Conservation (phyloP, 1,140 invertebrate genomes). For the Dendroctonus valens region DNA sequence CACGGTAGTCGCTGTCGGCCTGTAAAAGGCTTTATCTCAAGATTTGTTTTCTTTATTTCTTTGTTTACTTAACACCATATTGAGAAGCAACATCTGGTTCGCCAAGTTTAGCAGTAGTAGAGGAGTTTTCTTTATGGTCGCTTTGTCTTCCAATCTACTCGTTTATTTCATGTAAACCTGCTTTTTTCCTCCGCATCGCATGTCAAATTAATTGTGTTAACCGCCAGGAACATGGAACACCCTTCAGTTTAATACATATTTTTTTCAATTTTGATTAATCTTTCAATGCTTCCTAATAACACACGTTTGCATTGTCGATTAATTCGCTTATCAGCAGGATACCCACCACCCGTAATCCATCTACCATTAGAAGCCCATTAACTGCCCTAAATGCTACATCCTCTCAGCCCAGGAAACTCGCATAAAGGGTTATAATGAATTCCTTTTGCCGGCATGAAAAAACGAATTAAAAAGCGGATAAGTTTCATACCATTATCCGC, state of each 20-base stretch:
- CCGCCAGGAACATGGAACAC: no score
- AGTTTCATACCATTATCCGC: slow-evolving; percentile 13
- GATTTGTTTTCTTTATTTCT: slow-evolving; percentile 11
- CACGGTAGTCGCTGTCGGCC: background rate
- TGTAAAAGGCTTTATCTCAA: slow-evolving; percentile 2
- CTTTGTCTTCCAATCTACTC: no score
- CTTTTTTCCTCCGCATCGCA: no score
- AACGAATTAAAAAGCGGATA: slow-evolving; percentile 22
- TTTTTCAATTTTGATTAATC: no score
- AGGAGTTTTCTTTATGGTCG: no score
- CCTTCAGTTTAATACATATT: no score
- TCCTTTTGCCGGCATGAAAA: slow-evolving; percentile 9
- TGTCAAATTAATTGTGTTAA: no score
- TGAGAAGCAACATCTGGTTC: slow-evolving; percentile 12
- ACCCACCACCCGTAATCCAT: background rate
- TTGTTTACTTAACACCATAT: slow-evolving; percentile 12
- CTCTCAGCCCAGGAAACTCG: slow-evolving; percentile 14
- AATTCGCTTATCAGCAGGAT: slow-evolving; percentile 15
- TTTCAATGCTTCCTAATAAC: no score
- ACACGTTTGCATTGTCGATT: background rate
- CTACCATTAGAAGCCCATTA: slow-evolving; percentile 15
- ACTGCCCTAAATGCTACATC: slow-evolving; percentile 12
- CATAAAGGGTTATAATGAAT: slow-evolving; percentile 17
- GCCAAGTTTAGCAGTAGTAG: background rate
- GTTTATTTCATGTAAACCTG: no score